Evolutionary conservation across 2,797 vertebrate species (phyloP).

Genomic region (Oophaga sylvatica): DNA sequence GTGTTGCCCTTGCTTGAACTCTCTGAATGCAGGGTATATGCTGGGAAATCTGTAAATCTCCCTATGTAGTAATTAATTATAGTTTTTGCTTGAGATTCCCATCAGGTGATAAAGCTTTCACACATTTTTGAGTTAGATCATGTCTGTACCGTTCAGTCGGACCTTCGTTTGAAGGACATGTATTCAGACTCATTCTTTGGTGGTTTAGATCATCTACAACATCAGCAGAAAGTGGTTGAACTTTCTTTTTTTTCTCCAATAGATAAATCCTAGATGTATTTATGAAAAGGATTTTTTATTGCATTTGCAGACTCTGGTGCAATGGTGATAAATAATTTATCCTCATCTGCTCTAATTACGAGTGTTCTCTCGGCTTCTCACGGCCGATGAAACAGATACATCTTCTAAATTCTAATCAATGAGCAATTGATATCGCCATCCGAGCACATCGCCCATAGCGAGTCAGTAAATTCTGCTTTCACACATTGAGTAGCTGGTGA

Average conservation of each 20-base stretch:
- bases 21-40: no score
- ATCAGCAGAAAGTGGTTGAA: not conserved
- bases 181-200: not conserved
- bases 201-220: not conserved
- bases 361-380: constrained; percentile 2
- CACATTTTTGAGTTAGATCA: not conserved
- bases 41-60: no score
- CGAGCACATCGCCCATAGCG: constrained; percentile 12
- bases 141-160: not conserved
- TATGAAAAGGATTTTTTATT: constrained; percentile 7
- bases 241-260: not conserved
- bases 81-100: not conserved
- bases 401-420: constrained; percentile 50
- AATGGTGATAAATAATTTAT: constrained; percentile 53
- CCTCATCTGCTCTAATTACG: constrained; percentile 45
- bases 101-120: not conserved
- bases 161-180: not conserved
- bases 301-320: constrained; percentile 39
- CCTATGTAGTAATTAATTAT: no score
- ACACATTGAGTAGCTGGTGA: constrained; percentile 23
- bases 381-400: constrained; percentile 22
- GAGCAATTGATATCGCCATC: constrained; percentile 45
- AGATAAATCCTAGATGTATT: not conserved
- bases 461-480: constrained; percentile 40
- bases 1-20: no score